phyloP scores from a whole-genome alignment of 2,888 invertebrate species.

The Watsonalla cultraria region DNA sequence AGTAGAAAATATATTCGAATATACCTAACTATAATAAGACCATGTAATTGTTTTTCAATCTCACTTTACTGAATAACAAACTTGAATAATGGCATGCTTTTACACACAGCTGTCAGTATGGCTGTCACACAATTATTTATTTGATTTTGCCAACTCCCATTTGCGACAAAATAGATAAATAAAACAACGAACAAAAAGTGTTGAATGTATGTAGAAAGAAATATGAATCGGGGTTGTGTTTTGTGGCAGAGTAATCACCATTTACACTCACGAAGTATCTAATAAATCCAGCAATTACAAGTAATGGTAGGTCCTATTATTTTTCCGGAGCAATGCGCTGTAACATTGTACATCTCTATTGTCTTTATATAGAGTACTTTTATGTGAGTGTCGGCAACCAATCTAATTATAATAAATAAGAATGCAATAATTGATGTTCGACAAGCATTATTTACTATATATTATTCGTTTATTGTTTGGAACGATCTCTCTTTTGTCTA shows the following conservation, averaged over 20 bases:
- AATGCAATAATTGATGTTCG: no score
- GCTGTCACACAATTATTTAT: not conserved
- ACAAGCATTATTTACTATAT: no score
- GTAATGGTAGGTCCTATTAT: not conserved
- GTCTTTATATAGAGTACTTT: not conserved
- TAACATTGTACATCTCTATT: slow-evolving; percentile 8
- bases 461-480: not conserved
- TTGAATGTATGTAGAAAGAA: slow-evolving; percentile 1
- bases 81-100: no score
- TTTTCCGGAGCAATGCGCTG: not conserved
- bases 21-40: no score
- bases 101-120: no score
- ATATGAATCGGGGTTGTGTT: not conserved
- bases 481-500: no score
- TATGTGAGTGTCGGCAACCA: slow-evolving; percentile 9
- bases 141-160: slow-evolving; percentile 1
- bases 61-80: no score
- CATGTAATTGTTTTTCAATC: no score
- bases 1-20: no score
- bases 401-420: slow-evolving; percentile 20
- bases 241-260: not conserved
- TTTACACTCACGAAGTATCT: not conserved
- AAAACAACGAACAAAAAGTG: not conserved
- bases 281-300: not conserved
- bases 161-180: not conserved